Conservation (phyloP, 2,113 vertebrate genomes). For the Gobiocypris rarus region DNA sequence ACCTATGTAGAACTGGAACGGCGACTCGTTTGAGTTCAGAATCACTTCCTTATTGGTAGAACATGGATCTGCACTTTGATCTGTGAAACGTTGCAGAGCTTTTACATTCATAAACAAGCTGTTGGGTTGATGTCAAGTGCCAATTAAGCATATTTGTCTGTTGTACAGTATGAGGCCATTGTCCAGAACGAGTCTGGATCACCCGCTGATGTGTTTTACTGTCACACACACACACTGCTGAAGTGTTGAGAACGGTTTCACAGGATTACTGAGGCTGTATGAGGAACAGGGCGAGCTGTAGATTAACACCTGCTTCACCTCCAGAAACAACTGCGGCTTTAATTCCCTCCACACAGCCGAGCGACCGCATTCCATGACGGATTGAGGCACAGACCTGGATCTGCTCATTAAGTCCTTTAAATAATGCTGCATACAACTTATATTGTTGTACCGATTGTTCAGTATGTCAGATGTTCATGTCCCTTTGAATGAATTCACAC, state of each 20-base stretch:
- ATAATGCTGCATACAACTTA: background rate
- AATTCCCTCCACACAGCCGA: background rate
- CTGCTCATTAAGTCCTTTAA: background rate
- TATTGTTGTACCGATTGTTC: background rate
- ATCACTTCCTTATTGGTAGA: too few relatives aligned
- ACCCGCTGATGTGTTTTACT: background rate
- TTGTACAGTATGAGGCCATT: background rate
- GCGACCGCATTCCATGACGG: slow-evolving; percentile 4
- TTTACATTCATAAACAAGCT: too few relatives aligned
- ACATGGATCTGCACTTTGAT: too few relatives aligned
- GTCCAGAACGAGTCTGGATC: background rate
- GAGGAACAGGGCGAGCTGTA: background rate
- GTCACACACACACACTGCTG: background rate
- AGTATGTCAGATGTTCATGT: background rate
- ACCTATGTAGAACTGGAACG: too few relatives aligned
- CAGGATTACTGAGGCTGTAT: background rate
- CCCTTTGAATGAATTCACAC: background rate
- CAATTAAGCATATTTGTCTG: background rate
- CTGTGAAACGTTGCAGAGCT: too few relatives aligned
- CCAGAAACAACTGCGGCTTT: background rate
- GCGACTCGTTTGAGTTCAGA: too few relatives aligned
- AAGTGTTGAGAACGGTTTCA: background rate
- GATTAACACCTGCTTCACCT: slow-evolving; percentile 1
- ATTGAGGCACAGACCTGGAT: background rate
- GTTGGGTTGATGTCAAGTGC: too few relatives aligned